A percentile compares a stretch with the other conserved stretches of the same genome.
phyloP scores from a whole-genome alignment of 2,888 invertebrate species.

The Lycaena phlaeas region DNA sequence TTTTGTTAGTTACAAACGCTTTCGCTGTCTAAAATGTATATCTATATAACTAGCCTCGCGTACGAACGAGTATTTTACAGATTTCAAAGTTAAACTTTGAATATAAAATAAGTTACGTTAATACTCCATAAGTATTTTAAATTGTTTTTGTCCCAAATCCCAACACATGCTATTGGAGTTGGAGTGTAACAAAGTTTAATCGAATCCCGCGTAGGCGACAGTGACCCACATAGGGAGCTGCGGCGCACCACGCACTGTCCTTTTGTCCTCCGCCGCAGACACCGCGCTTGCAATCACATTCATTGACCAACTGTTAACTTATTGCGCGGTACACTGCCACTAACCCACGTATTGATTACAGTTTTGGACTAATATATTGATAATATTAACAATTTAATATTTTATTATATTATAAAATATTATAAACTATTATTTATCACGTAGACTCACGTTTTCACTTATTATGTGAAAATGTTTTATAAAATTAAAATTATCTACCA shows the following conservation, averaged over 20 bases:
- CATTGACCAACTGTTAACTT: slow-evolving; percentile 14
- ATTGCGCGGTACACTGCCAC: slow-evolving; percentile 1
- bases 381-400: no score
- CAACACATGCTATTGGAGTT: no score
- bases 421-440: no score
- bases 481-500: no score
- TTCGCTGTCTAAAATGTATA: background rate
- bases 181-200: slow-evolving; percentile 56
- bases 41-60: background rate
- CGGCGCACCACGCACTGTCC: slow-evolving; percentile 46
- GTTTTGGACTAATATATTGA: no score
- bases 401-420: no score
- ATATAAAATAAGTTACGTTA: no score
- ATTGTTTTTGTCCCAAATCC: no score
- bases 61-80: background rate
- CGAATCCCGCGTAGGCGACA: slow-evolving; percentile 63
- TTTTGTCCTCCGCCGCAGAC: slow-evolving; percentile 37
- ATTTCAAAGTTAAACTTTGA: background rate
- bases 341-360: no score
- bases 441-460: no score
- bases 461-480: no score
- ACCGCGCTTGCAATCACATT: slow-evolving; percentile 27
- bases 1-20: background rate
- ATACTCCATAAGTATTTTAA: no score
- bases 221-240: slow-evolving; percentile 58